Conservation (phyloP, 2,888 invertebrate species). For the Tipula helvola region DNA sequence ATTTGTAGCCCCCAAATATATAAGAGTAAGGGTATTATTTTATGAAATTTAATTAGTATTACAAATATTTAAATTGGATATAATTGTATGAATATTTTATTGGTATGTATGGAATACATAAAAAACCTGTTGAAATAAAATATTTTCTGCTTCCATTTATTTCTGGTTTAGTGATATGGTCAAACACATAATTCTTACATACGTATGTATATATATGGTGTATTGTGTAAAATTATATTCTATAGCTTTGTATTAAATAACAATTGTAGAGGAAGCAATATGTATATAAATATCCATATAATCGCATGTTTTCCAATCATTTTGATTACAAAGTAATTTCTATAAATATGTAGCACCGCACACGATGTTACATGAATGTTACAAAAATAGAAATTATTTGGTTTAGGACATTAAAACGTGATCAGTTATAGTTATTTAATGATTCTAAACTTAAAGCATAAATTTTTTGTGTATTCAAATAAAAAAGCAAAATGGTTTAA, state of each 20-base stretch:
- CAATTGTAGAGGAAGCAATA: neutral
- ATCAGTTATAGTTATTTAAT: neutral
- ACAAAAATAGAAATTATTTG: neutral
- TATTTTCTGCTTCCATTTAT: neutral
- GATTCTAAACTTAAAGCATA: neutral
- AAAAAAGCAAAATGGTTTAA: too few relatives aligned
- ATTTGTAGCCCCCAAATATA: too few relatives aligned
- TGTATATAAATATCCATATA: neutral
- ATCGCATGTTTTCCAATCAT: neutral
- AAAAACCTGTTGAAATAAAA: neutral
- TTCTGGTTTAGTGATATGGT: neutral
- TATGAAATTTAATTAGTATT: neutral
- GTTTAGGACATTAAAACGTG: neutral
- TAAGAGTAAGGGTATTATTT: too few relatives aligned
- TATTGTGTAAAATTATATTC: too few relatives aligned
- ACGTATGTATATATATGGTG: neutral
- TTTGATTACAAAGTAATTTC: neutral
- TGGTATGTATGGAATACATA: neutral
- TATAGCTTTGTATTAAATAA: neutral
- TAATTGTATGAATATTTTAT: neutral
- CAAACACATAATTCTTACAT: neutral
- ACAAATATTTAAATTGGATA: neutral
- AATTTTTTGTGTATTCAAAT: neutral
- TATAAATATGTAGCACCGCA: neutral
- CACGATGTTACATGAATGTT: neutral